A percentile compares a stretch with the other conserved stretches of the same genome.
Conservation (phyloP, 2,888 invertebrate species). For the Hedya salicella region DNA sequence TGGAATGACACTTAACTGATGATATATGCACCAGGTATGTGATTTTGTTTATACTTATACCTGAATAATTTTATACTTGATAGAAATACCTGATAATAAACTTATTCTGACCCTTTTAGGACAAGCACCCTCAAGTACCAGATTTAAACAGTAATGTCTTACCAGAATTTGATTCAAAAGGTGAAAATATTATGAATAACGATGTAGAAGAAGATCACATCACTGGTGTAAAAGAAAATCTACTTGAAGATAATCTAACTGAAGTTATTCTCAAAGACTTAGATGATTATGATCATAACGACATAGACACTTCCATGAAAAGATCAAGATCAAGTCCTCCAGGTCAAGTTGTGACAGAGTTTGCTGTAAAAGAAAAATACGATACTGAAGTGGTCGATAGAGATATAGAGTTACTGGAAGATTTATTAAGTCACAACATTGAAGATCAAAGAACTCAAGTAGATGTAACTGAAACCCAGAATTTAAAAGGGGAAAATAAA, state of each 20-base stretch:
- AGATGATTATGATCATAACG: slow-evolving; percentile 9
- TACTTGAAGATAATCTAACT: slow-evolving; percentile 5
- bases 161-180: neutral
- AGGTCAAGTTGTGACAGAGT: slow-evolving; percentile 4
- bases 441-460: neutral
- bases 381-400: neutral
- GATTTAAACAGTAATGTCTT: slow-evolving; percentile 7
- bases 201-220: slow-evolving; percentile 1
- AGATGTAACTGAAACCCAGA: neutral
- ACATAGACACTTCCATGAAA: slow-evolving; percentile 5
- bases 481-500: neutral
- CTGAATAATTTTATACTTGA: neutral
- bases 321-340: too few species aligned
- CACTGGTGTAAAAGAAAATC: slow-evolving; percentile 1
- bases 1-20: slow-evolving; percentile 19
- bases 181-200: neutral
- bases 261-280: slow-evolving; percentile 14
- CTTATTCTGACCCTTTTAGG: slow-evolving; percentile 15
- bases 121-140: neutral
- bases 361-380: neutral
- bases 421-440: neutral
- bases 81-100: neutral
- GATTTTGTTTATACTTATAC: neutral
- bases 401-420: slow-evolving; percentile 15
- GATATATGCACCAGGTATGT: slow-evolving; percentile 26